Base-by-base conservation (phyloP, 2,888 invertebrate genomes). In the Coleophora deauratella region DNA sequence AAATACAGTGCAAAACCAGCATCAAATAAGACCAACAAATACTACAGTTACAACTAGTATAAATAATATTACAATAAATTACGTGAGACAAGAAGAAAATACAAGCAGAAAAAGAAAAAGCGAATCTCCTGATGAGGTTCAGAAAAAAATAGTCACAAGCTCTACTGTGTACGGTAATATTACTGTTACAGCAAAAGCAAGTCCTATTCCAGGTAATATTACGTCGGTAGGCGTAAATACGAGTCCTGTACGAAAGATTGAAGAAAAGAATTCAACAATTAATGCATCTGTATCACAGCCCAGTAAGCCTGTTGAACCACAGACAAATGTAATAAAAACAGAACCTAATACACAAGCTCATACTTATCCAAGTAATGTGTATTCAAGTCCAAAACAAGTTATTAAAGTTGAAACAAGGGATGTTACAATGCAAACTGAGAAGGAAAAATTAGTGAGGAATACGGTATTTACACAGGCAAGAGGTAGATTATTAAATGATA, bases 401-500 rank as follows among this genome's bases (percentile, higher is more conserved):
- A 35, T 40, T 9, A 40, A 40, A 40, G 35, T 15, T 9, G 41
- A 50, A 35, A 35, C 45, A 40, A 43, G 47, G 43, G 42, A 46
- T 38, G 21, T 21, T 21, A 21, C 21, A 4, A 21, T 21, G 21
- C 21, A 21, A 40, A 51, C 40, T 12, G 72, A 70, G 33, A 66
- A 54, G 35, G 78, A 80, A 9, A 81, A 79, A 49, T 53, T 76
- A 33, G 50, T 77, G n/a, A 66, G 84, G 50, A 81, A 81, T 35
- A 84, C 82, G 6, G 81, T 84, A 2, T 84, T 54, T 41, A 69
- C 74, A 1, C 84, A 84, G 70, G 82, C 82, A 0, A 65, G 80
- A 31, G 77, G 75, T 0, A 66, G 79, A 52, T 48, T 78, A 34
- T 49, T 78, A 32, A 65, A 62, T 36, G 76, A 76, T 28, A 75